These are phyloP conservation scores for Agapostemon virescens DNA, from an alignment of 2,888 invertebrate species.

Conservation along the genomic window DNA sequence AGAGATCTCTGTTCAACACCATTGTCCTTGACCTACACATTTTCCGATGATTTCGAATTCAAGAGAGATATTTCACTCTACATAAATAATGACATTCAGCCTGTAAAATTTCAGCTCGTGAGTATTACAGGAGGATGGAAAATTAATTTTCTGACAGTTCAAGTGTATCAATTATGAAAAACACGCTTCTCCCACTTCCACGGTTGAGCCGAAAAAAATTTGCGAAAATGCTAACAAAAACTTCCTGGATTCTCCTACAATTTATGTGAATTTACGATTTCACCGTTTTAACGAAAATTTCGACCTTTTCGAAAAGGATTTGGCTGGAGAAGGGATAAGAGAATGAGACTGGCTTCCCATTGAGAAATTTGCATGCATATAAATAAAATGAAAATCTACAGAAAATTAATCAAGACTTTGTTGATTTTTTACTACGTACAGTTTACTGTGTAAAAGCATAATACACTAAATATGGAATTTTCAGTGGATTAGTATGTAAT, in stretches of 20 bases:
- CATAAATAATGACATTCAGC: not conserved
- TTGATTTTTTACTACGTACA: no score
- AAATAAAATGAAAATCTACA: not conserved
- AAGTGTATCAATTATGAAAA: no score
- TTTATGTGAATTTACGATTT: not conserved
- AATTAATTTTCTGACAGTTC: not conserved
- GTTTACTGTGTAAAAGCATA: no score
- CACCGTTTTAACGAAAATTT: not conserved
- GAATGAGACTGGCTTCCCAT: not conserved
- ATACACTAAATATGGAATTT: no score
- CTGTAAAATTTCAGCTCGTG: not conserved
- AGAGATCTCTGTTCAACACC: conserved; percentile 10
- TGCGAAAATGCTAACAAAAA: not conserved
- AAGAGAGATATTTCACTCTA: conserved; percentile 11
- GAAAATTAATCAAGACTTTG: not conserved
- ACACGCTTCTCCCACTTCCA: not conserved
- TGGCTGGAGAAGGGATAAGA: not conserved
- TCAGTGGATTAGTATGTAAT: no score
- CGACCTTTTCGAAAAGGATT: not conserved
- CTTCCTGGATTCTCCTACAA: not conserved
- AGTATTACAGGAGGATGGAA: not conserved
- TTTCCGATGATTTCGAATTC: conserved; percentile 12
- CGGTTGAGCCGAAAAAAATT: not conserved
- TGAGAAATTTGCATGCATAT: not conserved
- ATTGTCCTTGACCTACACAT: conserved; percentile 19